Conservation (phyloP, 2,113 vertebrate species). For the Labrus mixtus region DNA sequence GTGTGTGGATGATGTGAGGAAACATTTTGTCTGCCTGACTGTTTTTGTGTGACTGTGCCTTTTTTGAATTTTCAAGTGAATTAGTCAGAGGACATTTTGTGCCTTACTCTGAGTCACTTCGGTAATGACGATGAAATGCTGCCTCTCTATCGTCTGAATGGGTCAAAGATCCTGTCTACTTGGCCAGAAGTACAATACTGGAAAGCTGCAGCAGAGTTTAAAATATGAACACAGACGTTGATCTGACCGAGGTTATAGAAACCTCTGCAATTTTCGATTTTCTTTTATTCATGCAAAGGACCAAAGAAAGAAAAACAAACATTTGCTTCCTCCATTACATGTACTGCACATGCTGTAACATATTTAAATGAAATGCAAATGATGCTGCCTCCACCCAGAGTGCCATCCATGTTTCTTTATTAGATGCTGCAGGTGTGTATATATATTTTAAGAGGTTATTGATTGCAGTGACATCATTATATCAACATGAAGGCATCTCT, state of each 20-base stretch:
- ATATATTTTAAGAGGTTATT: constrained; percentile 41
- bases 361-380: constrained; percentile 61
- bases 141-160: constrained; percentile 39
- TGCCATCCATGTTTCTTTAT: constrained; percentile 43
- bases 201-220: constrained; percentile 28
- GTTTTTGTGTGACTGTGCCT: constrained; percentile 39
- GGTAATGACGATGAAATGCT: constrained; percentile 43
- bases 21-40: constrained; percentile 31
- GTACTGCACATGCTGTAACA: background rate
- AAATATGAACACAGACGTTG: constrained; percentile 20
- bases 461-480: constrained; percentile 38
- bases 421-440: constrained; percentile 27
- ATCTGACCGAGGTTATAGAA: constrained; percentile 9
- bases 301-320: constrained; percentile 21
- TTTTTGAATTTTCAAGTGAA: constrained; percentile 52
- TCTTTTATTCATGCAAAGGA: constrained; percentile 36
- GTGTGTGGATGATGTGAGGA: constrained; percentile 11
- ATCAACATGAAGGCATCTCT: constrained; percentile 23
- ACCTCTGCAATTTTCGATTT: constrained; percentile 20
- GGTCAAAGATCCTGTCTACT: constrained; percentile 48
- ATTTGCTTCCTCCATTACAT: constrained; percentile 14
- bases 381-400: constrained; percentile 24
- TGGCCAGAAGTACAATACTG: constrained; percentile 27
- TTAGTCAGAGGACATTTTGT: constrained; percentile 61
- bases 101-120: constrained; percentile 56